Evolutionary conservation across 2,888 invertebrate genomes (phyloP), one percentile per base, ranked within the genome.

Genomic region (Itoplectis maculator): DNA sequence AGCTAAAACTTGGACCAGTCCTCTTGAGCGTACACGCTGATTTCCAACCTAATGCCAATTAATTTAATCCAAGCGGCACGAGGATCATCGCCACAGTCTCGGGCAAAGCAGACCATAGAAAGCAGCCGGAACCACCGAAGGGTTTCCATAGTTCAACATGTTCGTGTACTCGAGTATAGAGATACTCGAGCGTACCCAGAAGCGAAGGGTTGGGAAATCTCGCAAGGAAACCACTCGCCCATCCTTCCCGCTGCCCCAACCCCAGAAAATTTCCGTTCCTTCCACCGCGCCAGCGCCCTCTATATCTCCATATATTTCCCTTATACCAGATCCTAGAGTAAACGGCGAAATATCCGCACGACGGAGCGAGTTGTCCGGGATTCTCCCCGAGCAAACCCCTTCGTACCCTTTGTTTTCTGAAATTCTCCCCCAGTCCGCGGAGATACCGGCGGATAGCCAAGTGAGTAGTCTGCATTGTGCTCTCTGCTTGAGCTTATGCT

Each of bases 371-470:
- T 54, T 73, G 68, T 76, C 75, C 79, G 63, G 72, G 59, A 49
- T 83, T 80, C 77, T 79, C 54, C 63, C 54, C 40, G 51, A 72
- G 66, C 69, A 66, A 80, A 72, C 35, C 45, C 63, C 47, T 74
- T 49, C 23, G 45, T 49, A 61, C 79, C 79, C 74, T 78, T 82
- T 84, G 81, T 83, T 83, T 81, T 83, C 79, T 45, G 56, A 84
- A 79, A 83, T 81, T 83, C 78, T 73, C 79, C 75, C 66, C 59
- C 68, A 63, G 40, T 45, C 42, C 47, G 40, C n/a, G 23, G 51
- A 70, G 69, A 61, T 51, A 70, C 47, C 66, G 20, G n/a, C n/a
- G 54, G 47, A 69, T 51, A 56, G 45, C 51, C 70, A 56, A 70
- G 70, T 70, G 70, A 72, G 70, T 59, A 59, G 70, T 72, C 42